Base-by-base conservation (phyloP, 1,140 invertebrate genomes). In the Varroa destructor region DNA sequence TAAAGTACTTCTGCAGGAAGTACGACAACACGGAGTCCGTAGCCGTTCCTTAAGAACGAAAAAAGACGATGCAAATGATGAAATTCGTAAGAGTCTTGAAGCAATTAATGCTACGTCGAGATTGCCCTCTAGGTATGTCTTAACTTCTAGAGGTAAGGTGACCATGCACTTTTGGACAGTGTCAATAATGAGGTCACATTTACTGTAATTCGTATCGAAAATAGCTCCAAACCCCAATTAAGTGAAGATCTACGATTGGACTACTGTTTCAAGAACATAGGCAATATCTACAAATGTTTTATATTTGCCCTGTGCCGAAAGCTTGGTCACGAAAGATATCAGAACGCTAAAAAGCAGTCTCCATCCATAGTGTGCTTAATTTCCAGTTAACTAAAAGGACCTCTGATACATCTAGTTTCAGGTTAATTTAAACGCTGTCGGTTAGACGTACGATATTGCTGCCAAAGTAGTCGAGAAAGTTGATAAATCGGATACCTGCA, bases 271-370 rank as follows among this genome's bases (percentile, higher is more conserved):
- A 12, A 67, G 46, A 2, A 46, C 61, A 12, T 40, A 12, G 36
- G 37, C 61, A 12, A 67, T 37, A 40, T 67, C 46, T 67, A 43
- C 46, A 40, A 67, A 40, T 12, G 61, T 67, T 5, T 25, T 5
- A 37, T 37, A 67, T 46, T 67, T 67, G 12, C 61, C 61, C 37
- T 67, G 40, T 12, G 40, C 40, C 3, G 61, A 36, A 46, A 37
- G 61, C 2, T 37, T 67, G 40, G 61, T 67, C 2, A 67, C 40
- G 37, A 67, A 67, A 12, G 61, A 67, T 14, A 67, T 67, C 61
- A 67, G 61, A 37, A 40, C 37, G 37, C 61, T 36, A 37, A 40
- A 40, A 37, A 67, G 40, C 46, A 3, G 61, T 43, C 2, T 12
- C 46, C 61, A 67, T 14, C 61, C 40, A 43, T 12, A 67, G 5